Evolutionary conservation across 2,888 invertebrate species (phyloP).

Genomic region (Caenorhabditis plicata): DNA sequence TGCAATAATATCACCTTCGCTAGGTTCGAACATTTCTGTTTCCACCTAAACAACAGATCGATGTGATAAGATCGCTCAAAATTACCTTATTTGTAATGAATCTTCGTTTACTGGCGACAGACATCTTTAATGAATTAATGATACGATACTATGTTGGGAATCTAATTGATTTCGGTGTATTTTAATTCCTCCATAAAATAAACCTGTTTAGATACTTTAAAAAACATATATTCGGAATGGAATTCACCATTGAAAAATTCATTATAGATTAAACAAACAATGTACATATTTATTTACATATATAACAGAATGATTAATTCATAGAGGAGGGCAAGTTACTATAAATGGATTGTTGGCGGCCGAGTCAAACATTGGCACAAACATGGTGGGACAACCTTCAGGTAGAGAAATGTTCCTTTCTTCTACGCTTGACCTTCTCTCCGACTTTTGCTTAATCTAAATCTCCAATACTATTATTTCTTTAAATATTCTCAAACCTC

Average conservation of each 20-base stretch:
- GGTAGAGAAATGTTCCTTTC: not conserved
- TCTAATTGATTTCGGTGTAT: no score
- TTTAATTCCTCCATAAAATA: no score
- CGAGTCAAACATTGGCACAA: not conserved
- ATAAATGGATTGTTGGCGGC: slow-evolving; percentile 2
- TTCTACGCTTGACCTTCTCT: not conserved
- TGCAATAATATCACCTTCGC: slow-evolving; percentile 56
- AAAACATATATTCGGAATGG: no score
- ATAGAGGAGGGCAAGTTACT: not conserved
- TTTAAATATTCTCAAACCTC: not conserved
- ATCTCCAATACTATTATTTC: not conserved
- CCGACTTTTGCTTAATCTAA: not conserved
- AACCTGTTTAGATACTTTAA: no score
- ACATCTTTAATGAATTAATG: no score
- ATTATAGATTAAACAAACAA: not conserved
- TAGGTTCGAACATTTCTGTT: slow-evolving; percentile 47
- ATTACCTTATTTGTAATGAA: slow-evolving; percentile 57
- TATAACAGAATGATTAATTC: not conserved
- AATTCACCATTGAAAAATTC: slow-evolving; percentile 16
- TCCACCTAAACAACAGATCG: slow-evolving; percentile 31
- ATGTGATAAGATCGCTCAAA: not conserved
- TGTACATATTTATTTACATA: no score
- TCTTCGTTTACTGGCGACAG: slow-evolving; percentile 60
- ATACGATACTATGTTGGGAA: not conserved
- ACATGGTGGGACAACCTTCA: not conserved